Base-by-base conservation (phyloP, 2,113 vertebrate species). In the Oncorhynchus keta region DNA sequence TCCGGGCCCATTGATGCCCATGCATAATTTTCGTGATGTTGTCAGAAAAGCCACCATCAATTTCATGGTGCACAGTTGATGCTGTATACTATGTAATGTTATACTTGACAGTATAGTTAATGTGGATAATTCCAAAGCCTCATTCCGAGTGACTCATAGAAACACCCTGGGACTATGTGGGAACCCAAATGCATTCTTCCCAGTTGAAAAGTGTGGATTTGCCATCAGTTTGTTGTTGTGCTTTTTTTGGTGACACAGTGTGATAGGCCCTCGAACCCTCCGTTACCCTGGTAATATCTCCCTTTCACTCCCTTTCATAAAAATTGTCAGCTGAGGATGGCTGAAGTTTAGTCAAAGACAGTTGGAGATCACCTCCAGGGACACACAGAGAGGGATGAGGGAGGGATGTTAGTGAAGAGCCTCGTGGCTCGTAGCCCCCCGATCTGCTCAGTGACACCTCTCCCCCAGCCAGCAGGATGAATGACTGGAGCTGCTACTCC, bases 301-400 rank as follows among this genome's bases (percentile, higher is more conserved):
- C 83, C 83, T 92, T 87, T 89, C 88, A 87, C 79, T 87, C 79
- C 49, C 68, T 83, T 61, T 90, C 85, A 86, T 86, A 83, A 81
- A 87, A 84, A 81, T 80, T 82, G 84, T 84, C 87, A 83, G 79
- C 82, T 85, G 87, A 85, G 83, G 81, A 82, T 81, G 82, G 86
- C 83, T 91, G 86, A 89, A 90, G 90, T 90, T 92, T 89, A 92
- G 90, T 91, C 89, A 88, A 90, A 89, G 85, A 90, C 88, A 89
- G 89, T 90, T 89, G 86, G 86, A 83, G 82, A 89, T 82, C 80
- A 87, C 89, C 89, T 90, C 76, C 67, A 83, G 91, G 91, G 89
- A 89, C 84, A 88, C 75, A 83, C 76, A 83, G 39, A 30, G 76
- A 9, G 16, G 48, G n/a, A 72, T 13, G 59, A 78, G 67, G 48